phyloP scores from a whole-genome alignment of 2,113 vertebrate species.

The Burhinus bistriatus region DNA sequence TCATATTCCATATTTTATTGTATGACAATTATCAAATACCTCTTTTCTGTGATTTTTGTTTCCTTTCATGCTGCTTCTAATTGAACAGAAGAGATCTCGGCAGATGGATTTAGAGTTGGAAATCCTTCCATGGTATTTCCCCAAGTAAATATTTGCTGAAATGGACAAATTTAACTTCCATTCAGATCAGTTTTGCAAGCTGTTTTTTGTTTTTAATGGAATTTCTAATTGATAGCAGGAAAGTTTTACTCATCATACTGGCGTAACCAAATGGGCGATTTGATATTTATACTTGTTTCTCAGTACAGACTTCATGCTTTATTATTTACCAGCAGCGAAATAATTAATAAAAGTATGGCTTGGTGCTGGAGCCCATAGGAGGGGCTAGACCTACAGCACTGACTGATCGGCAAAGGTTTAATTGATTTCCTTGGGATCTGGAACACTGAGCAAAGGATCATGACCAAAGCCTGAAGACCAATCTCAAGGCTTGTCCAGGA shows the following conservation, averaged over 20 bases:
- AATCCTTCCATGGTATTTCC: neutral
- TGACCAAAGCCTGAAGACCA: neutral
- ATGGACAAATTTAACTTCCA: neutral
- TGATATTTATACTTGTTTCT: neutral
- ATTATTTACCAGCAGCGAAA: neutral
- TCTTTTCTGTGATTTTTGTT: neutral
- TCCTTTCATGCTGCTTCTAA: slow-evolving; percentile 2
- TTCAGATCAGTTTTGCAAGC: neutral
- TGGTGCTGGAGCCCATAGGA: neutral
- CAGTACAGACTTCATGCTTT: neutral
- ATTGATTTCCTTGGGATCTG: neutral
- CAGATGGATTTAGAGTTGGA: neutral
- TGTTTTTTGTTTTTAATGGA: neutral
- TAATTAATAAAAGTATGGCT: neutral
- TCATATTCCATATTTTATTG: slow-evolving; percentile 37
- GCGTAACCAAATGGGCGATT: neutral
- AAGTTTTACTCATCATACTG: neutral
- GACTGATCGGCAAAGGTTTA: neutral
- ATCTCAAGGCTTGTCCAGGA: neutral
- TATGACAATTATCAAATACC: neutral
- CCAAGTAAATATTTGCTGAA: slow-evolving; percentile 9
- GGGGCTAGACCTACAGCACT: neutral
- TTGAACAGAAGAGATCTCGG: neutral
- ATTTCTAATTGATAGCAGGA: neutral
- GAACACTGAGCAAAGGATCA: neutral